These are phyloP conservation scores for Scyliorhinus canicula DNA, from an alignment of 2,797 vertebrate genomes.

Conservation along the genomic window DNA sequence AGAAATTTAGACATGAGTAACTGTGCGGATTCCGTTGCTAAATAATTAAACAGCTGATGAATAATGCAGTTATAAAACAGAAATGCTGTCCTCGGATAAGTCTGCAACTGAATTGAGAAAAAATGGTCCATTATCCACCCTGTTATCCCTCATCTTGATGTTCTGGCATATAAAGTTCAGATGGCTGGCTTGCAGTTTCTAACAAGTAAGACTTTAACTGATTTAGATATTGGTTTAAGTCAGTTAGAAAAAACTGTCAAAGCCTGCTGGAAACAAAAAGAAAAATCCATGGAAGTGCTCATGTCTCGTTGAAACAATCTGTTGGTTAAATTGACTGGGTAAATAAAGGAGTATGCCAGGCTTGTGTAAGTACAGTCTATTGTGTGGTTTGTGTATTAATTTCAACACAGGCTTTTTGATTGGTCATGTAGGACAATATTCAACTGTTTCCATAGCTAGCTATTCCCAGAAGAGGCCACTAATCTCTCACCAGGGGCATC, in stretches of 20 bases:
- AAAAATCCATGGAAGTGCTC: neutral
- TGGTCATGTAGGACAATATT: too few species aligned
- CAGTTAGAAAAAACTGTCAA: slow-evolving; percentile 8
- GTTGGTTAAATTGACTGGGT: neutral
- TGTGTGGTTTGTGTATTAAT: neutral
- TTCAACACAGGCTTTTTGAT: neutral
- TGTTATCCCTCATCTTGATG: slow-evolving; percentile 18
- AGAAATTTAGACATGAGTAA: slow-evolving; percentile 24
- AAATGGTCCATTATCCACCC: neutral
- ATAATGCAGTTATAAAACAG: slow-evolving; percentile 26
- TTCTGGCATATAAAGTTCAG: neutral
- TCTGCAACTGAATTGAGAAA: neutral
- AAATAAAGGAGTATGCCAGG: neutral
- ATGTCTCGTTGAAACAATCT: neutral
- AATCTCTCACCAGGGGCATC: too few species aligned
- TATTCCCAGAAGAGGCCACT: too few species aligned
- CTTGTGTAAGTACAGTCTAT: neutral
- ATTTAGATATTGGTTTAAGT: slow-evolving; percentile 28
- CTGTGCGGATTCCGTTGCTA: neutral
- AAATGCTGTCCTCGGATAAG: neutral
- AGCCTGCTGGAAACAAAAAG: neutral
- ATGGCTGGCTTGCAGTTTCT: neutral
- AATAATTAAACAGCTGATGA: slow-evolving; percentile 23
- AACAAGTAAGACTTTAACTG: neutral
- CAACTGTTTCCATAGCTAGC: too few species aligned